phyloP scores from a whole-genome alignment of 1,140 invertebrate genomes.

The Augochlora pura region DNA sequence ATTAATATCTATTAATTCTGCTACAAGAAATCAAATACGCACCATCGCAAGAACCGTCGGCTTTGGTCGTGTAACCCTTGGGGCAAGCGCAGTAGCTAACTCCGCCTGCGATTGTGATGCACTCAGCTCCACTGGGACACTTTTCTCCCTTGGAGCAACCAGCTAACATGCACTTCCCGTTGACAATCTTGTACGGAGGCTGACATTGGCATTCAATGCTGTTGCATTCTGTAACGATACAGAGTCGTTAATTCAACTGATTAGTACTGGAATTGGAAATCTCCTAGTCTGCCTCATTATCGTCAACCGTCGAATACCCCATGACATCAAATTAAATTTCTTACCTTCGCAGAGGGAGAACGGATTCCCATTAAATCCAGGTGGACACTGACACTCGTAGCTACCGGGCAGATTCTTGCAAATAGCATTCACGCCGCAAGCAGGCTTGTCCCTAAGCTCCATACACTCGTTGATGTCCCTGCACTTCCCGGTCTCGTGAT shows the following conservation, averaged over 20 bases:
- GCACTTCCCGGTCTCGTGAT: conserved; percentile 86
- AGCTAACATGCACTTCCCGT: conserved; percentile 90
- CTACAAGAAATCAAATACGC: conserved; percentile 23
- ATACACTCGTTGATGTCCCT: conserved; percentile 94
- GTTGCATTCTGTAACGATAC: conserved; percentile 84
- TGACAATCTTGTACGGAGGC: conserved; percentile 90
- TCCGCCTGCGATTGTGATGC: conserved; percentile 92
- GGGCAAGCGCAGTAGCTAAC: conserved; percentile 95
- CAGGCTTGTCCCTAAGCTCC: conserved; percentile 85
- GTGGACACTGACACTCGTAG: conserved; percentile 94
- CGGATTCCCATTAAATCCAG: conserved; percentile 93
- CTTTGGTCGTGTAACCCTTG: conserved; percentile 87
- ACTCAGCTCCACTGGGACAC: conserved; percentile 91
- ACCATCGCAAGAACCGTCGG: conserved; percentile 88
- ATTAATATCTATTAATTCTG: not conserved
- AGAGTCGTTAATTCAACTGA: not conserved
- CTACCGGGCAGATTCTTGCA: conserved; percentile 97
- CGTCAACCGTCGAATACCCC: no score
- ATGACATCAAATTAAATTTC: not conserved
- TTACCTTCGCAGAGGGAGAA: conserved; percentile 89
- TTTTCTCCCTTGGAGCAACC: conserved; percentile 88
- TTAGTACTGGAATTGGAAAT: no score
- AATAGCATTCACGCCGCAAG: conserved; percentile 92
- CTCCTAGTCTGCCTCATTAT: no score
- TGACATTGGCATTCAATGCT: conserved; percentile 92